Conservation (phyloP, 92 coral and sea anemone genomes). For the Chrysogorgia sp. region DNA sequence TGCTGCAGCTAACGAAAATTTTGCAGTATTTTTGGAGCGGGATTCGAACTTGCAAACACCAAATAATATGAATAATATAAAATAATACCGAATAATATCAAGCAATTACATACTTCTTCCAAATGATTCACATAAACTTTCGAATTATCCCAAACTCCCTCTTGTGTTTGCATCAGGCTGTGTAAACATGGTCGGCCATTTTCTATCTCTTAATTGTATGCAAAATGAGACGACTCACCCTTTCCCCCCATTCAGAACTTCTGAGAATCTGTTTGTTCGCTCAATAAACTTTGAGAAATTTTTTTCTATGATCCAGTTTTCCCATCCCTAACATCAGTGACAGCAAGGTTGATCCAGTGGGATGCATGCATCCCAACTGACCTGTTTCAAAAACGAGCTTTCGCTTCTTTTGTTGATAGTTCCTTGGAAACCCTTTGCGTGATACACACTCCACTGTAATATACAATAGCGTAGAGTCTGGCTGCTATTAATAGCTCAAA, state of each 20-base stretch:
- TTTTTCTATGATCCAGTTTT: not conserved
- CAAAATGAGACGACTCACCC: not conserved
- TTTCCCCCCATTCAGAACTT: not conserved
- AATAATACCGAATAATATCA: no score
- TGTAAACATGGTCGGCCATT: no score
- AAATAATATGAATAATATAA: no score
- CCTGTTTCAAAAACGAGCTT: constrained; percentile 3
- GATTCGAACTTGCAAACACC: no score
- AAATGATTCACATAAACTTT: not conserved
- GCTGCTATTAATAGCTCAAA: no score
- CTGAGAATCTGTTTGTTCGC: constrained; percentile 3
- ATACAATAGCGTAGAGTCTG: no score
- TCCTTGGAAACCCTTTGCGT: not conserved
- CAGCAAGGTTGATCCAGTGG: constrained; percentile 21
- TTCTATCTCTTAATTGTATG: no score
- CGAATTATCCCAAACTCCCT: not conserved
- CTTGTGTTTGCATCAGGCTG: no score
- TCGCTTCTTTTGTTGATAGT: not conserved
- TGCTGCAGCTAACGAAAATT: no score
- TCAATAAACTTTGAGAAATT: not conserved
- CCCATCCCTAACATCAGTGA: no score
- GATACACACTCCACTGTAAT: not conserved
- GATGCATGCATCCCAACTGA: constrained; percentile 13
- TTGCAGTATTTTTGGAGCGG: no score
- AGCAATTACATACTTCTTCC: not conserved